Evolutionary conservation across 2,888 invertebrate genomes (phyloP), one percentile per base, ranked within the genome.

Genomic region (Tigriopus californicus): DNA sequence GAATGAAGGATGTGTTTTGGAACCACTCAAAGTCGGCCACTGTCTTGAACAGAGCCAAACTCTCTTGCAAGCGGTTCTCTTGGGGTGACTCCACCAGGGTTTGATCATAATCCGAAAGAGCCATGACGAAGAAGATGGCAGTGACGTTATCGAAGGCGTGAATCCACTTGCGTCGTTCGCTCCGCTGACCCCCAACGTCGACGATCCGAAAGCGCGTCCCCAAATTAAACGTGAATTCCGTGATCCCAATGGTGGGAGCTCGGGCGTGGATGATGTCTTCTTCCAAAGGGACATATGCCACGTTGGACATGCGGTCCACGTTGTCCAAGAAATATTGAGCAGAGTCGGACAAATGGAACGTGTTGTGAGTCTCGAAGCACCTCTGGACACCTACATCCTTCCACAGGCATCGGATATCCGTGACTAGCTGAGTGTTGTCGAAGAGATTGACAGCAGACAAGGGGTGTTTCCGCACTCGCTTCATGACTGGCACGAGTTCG

Each of bases 291-390:
- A 61, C 48, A 59, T 61, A 63, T 2, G 60, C 59, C 52, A 61
- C 58, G 51, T 61, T 52, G 13, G 61, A 24, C 20, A 63, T 42
- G 13, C 63, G 58, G 10, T 61, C 58, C 3, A 60, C 60, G 1
- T 59, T 60, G 11, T 52, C 52, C 46, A 63, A 53, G 53, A 61
- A 63, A 41, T 63, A 63, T 20, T 60, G 61, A 5, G 63, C 62
- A 55, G 61, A 62, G 53, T 63, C 63, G 13, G 63, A 62, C 13
- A 63, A 41, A 33, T 62, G 60, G 41, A 63, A 63, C 47, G 62
- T 62, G 44, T 62, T 63, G 47, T 61, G 61, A 11, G 62, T 41
- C 44, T 60, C 60, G 61, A 62, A 63, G 44, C 63, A 63, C 48
- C 61, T 56, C 49, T 62, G 62, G 33, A 62, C 59, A 1, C 62